Evolutionary conservation across 1,140 invertebrate species (phyloP), one percentile per base, ranked within the genome.

Genomic region (Ceratosolen fusciceps): DNA sequence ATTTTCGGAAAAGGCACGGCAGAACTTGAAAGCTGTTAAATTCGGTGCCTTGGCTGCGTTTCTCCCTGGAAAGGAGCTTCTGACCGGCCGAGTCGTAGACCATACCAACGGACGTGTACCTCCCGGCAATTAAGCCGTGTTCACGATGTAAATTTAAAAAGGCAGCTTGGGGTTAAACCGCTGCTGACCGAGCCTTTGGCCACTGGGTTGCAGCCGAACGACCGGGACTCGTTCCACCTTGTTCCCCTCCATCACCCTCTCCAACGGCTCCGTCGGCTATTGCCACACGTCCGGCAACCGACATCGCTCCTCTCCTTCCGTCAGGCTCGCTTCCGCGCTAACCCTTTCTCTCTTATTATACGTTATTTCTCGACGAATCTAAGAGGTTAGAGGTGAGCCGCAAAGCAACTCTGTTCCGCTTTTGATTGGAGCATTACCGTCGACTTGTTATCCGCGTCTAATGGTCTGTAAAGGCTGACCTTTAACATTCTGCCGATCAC

Each of bases 121-220:
- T 70, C 43, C 49, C 70, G 62, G 49, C 85, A 85, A 87, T 87
- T 86, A 87, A 87, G 85, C 80, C 85, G 79, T 83, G 85, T 81
- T 86, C 85, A 87, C 85, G 86, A 86, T 86, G 83, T 85, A 83
- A 86, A 86, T 86, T n/a, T 85, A 84, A 87, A 87, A 86, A 83
- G 85, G 80, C 78, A 82, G 43, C 26, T 52, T 56, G 43, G n/a
- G 82, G 82, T 84, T 52, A 82, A 83, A 85, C 84, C 85, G 68
- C 85, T 80, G 78, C 78, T 80, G 86, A 87, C 86, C 85, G 78
- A 82, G 86, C 85, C 83, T 78, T 84, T 84, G 82, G 43, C 43
- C 31, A 73, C 12, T 39, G 49, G 1, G 83, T 77, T 77, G 77
- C 80, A 62, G 58, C 58, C 37, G 60, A 31, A 65, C 31, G 77